These are phyloP conservation scores for Lathronympha strigana DNA, from an alignment of 2,888 invertebrate genomes.

Conservation along the genomic window DNA sequence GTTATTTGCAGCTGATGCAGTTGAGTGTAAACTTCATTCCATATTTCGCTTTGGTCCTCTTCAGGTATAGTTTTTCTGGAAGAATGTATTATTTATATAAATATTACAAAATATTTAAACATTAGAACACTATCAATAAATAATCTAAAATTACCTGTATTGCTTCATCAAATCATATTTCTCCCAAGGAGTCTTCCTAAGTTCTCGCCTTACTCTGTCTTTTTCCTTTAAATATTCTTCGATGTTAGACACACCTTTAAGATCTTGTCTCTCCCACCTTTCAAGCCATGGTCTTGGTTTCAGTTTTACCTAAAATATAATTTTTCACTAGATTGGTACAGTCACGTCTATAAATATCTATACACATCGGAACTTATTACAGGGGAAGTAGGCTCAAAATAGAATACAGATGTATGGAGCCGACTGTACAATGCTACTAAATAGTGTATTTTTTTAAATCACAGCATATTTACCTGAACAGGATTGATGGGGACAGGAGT, in stretches of 20 bases:
- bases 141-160: slow-evolving; percentile 86
- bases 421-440: too few relatives aligned
- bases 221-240: slow-evolving; percentile 83
- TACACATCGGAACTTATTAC: too few relatives aligned
- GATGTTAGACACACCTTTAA: slow-evolving; percentile 89
- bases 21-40: slow-evolving; percentile 91
- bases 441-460: too few relatives aligned
- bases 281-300: slow-evolving; percentile 95
- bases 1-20: slow-evolving; percentile 88
- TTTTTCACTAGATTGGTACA: not conserved
- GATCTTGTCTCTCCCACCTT: slow-evolving; percentile 92
- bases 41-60: slow-evolving; percentile 94
- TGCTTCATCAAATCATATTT: slow-evolving; percentile 97
- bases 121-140: not conserved
- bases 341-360: too few relatives aligned
- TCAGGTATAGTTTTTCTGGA: slow-evolving; percentile 91
- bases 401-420: too few relatives aligned
- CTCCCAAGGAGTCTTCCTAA: slow-evolving; percentile 90
- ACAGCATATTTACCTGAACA: slow-evolving; percentile 80
- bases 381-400: too few relatives aligned
- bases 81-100: not conserved
- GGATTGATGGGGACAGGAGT: slow-evolving; percentile 91
- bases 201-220: slow-evolving; percentile 79
- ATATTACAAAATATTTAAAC: not conserved
- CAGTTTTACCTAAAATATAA: slow-evolving; percentile 83